phyloP scores from a whole-genome alignment of 1,140 invertebrate species.

The Nymphalis io region DNA sequence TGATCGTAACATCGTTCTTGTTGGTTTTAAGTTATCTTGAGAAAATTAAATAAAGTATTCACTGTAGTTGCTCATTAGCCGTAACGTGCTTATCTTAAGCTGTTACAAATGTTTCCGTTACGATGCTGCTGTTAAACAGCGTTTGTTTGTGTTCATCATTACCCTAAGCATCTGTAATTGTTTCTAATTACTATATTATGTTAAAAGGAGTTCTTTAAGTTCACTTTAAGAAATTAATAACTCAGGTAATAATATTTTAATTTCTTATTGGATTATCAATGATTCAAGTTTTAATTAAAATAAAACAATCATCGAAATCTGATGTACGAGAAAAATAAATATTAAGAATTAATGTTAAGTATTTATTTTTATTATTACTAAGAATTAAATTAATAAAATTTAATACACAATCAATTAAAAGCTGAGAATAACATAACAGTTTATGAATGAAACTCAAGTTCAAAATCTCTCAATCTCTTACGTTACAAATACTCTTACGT shows the following conservation, averaged over 20 bases:
- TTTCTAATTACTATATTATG: conserved; percentile 16
- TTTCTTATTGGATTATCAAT: too few species aligned
- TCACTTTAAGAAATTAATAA: background rate
- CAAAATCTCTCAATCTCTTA: background rate
- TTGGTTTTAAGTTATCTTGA: conserved; percentile 50
- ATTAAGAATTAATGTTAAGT: too few species aligned
- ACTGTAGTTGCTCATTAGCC: conserved; percentile 42
- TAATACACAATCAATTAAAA: too few species aligned
- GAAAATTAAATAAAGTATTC: conserved; percentile 40
- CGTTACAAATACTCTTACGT: background rate
- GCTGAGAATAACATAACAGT: background rate
- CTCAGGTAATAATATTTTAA: too few species aligned
- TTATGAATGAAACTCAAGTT: background rate
- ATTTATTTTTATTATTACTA: too few species aligned
- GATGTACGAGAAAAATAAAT: too few species aligned
- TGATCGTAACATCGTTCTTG: conserved; percentile 25
- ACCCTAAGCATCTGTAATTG: conserved; percentile 11
- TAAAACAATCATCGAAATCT: too few species aligned
- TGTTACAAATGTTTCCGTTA: conserved; percentile 45
- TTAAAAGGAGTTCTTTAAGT: background rate
- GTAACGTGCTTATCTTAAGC: conserved; percentile 48
- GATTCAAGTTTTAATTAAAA: too few species aligned
- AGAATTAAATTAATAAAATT: too few species aligned
- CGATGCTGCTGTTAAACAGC: conserved; percentile 31
- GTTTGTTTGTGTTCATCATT: conserved; percentile 31